Evolutionary conservation across 1,140 invertebrate species (phyloP).

Genomic region (Linepithema humile): DNA sequence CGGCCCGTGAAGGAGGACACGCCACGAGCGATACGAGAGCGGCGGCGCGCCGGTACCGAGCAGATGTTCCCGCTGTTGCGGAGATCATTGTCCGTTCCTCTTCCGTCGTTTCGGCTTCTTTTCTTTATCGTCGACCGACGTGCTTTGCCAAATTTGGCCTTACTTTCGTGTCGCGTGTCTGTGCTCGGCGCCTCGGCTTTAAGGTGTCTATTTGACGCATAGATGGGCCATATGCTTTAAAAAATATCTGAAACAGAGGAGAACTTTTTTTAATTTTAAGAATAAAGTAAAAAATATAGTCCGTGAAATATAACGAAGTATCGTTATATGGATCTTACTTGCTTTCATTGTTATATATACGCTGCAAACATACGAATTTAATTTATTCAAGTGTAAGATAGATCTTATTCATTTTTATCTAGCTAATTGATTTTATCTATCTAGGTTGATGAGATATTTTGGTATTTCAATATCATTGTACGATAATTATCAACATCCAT

Average conservation of each 20-base stretch:
- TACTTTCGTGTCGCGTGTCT: constrained; percentile 13
- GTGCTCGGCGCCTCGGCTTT: not conserved
- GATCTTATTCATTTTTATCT: not conserved
- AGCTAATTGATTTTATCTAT: not conserved
- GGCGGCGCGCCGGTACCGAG: constrained; percentile 50
- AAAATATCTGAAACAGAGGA: not conserved
- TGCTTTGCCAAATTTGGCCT: constrained; percentile 6
- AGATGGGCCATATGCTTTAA: not conserved
- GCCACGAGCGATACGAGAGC: constrained; percentile 62
- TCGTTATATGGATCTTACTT: not conserved
- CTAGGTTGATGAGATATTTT: not conserved
- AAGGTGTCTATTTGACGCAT: too few species aligned
- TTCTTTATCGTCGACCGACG: constrained; percentile 19
- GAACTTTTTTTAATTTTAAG: not conserved
- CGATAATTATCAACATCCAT: not conserved
- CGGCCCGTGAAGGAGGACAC: constrained; percentile 72
- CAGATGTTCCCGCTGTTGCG: constrained; percentile 66
- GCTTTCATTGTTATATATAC: not conserved
- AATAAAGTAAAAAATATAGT: not conserved
- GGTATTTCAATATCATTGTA: not conserved
- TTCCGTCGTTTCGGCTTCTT: constrained; percentile 12
- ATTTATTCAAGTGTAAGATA: too few species aligned
- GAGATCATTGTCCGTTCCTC: constrained; percentile 70
- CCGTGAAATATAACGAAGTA: not conserved
- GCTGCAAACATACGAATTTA: not conserved